phyloP scores from a whole-genome alignment of 2,797 vertebrate genomes.

The Phataginus tetradactyla region DNA sequence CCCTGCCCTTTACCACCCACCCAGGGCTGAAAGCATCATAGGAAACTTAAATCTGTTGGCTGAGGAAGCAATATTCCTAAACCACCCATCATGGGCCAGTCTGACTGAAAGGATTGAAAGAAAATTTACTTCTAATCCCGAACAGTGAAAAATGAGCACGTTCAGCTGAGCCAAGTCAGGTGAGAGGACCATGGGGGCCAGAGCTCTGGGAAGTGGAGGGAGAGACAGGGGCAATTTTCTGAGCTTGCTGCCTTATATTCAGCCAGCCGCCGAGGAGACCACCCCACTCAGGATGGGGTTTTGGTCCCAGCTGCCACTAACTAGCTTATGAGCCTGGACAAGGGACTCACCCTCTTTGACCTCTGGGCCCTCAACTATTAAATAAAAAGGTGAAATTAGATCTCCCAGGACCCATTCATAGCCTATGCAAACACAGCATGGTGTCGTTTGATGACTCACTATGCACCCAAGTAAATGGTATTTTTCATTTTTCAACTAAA shows the following conservation, averaged over 20 bases:
- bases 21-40: background rate
- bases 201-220: fast-evolving
- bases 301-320: background rate
- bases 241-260: fast-evolving
- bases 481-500: background rate
- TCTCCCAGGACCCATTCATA: background rate
- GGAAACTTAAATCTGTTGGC: background rate
- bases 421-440: background rate
- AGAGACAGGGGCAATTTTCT: no score
- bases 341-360: background rate
- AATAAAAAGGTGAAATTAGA: background rate
- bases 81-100: fast-evolving
- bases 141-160: fast-evolving
- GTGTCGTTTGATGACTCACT: background rate
- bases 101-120: background rate
- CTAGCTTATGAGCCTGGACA: background rate
- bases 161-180: no score
- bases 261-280: fast-evolving
- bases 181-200: no score
- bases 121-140: background rate
- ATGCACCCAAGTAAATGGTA: background rate
- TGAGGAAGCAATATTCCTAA: no score
- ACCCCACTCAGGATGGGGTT: fast-evolving
- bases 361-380: background rate
- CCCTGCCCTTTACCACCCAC: background rate